Evolutionary conservation across 2,797 vertebrate species (phyloP), one percentile per base, ranked within the genome.

Genomic region (Coilia nasus): DNA sequence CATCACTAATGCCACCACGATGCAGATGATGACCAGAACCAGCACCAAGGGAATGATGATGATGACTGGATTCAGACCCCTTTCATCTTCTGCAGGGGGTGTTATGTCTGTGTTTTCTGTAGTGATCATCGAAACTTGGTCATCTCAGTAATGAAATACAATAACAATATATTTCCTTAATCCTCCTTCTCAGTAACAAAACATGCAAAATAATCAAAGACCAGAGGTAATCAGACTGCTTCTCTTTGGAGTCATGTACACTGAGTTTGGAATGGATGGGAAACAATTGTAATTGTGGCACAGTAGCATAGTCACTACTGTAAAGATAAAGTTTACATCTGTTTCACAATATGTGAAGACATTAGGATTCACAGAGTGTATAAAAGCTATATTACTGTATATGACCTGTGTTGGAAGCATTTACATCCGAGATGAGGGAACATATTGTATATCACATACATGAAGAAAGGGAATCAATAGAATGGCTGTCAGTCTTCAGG

Each of bases 11-110:
- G 17, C 35, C 35, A 78, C 71, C 35, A 78, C 71, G 1, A 44
- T 78, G 71, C 15, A 7, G 35, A 78, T 78, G 71, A 78, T 78
- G 71, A 78, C 17, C 71, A 78, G 19, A 19, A 78, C 71, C 17
- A 31, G 31, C 31, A 78, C 35, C 71, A 78, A 10, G 17, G 71
- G 71, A 7, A 78, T 21, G 17, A 78, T 78, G 71, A 78, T 78
- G 71, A 78, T 78, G 35, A 19, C 19, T 10, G 71, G 71, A 14
- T 35, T 78, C 31, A 78, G 9, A 9, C 2, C 35, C 23, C 21
- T 1, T 11, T 1, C n/a, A n/a, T n/a, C 1, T 0, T 71, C 28
- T 35, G 1, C 3, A 9, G 5, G 35, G 0, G 1, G 9, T 12
- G 60, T 7, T 2, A 35, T 28, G 14, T 41, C 67, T 41, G 17